phyloP scores from a whole-genome alignment of 2,797 vertebrate species.

The Pseudomugil gertrudae region DNA sequence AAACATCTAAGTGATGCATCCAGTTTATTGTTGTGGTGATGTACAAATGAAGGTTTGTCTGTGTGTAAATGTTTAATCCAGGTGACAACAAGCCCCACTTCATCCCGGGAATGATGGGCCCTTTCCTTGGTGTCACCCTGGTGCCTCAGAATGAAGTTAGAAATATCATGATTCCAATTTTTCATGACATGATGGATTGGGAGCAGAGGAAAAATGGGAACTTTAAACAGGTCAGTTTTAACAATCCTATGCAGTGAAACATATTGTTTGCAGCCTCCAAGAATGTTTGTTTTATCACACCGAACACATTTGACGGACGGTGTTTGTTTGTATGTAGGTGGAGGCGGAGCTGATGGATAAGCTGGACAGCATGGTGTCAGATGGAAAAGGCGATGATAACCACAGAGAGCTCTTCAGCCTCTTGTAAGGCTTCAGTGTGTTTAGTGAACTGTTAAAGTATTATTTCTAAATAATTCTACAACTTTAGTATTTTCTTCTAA shows the following conservation, averaged over 20 bases:
- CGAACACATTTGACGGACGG: slow-evolving; percentile 30
- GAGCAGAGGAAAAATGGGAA: slow-evolving; percentile 98
- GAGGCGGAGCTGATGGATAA: slow-evolving; percentile 98
- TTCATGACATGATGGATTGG: slow-evolving; percentile 99
- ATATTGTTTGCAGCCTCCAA: background rate
- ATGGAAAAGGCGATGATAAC: slow-evolving; percentile 98
- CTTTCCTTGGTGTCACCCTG: slow-evolving; percentile 95
- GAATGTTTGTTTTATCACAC: slow-evolving; percentile 24
- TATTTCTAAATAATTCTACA: slow-evolving; percentile 56
- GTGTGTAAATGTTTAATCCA: slow-evolving; percentile 59
- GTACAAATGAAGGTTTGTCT: background rate
- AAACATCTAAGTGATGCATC: background rate
- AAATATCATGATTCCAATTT: slow-evolving; percentile 99
- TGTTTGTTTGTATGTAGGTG: slow-evolving; percentile 84
- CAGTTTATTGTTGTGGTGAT: background rate
- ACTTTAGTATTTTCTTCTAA: slow-evolving; percentile 55
- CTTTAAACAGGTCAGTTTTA: slow-evolving; percentile 94
- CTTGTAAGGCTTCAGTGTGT: slow-evolving; percentile 85
- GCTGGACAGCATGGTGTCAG: slow-evolving; percentile 97
- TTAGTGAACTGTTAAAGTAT: slow-evolving; percentile 26
- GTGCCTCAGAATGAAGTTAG: slow-evolving; percentile 95
- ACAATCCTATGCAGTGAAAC: background rate
- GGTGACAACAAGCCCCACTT: slow-evolving; percentile 99
- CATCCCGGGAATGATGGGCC: slow-evolving; percentile 98
- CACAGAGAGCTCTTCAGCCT: slow-evolving; percentile 98